These are phyloP conservation scores for Apodemia zela DNA, from an alignment of 2,888 invertebrate species.

Conservation along the genomic window DNA sequence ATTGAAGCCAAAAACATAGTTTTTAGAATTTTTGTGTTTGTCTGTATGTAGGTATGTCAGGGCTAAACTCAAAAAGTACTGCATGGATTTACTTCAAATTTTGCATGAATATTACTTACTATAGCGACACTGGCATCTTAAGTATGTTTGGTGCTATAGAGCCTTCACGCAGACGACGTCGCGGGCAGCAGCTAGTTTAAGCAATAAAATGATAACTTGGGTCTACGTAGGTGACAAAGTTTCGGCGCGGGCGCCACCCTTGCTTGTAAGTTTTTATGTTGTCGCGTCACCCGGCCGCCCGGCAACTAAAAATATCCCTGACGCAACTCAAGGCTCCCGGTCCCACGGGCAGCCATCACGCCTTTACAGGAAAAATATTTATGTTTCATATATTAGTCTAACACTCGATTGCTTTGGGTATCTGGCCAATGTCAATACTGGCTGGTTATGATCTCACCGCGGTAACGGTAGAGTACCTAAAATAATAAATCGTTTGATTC, in stretches of 20 bases:
- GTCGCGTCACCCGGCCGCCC: conserved; percentile 60
- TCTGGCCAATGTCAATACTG: conserved; percentile 46
- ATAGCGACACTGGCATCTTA: no score
- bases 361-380: conserved; percentile 57
- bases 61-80: no score
- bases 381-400: conserved; percentile 71
- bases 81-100: no score
- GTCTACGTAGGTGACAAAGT: conserved; percentile 18
- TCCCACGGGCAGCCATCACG: conserved; percentile 56
- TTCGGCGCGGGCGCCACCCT: conserved; percentile 58
- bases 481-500: neutral
- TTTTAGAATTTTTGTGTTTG: no score
- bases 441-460: conserved; percentile 11
- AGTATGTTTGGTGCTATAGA: no score
- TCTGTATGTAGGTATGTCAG: no score
- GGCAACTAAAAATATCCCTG: conserved; percentile 70
- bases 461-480: neutral
- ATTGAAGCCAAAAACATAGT: no score
- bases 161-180: no score
- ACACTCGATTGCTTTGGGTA: conserved; percentile 45
- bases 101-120: no score
- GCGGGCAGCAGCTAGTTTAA: no score
- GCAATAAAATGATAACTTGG: neutral
- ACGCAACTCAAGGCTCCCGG: conserved; percentile 50
- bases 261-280: conserved; percentile 59